These are phyloP conservation scores for Leucophenga montana DNA, from an alignment of 2,888 invertebrate genomes.

Conservation along the genomic window DNA sequence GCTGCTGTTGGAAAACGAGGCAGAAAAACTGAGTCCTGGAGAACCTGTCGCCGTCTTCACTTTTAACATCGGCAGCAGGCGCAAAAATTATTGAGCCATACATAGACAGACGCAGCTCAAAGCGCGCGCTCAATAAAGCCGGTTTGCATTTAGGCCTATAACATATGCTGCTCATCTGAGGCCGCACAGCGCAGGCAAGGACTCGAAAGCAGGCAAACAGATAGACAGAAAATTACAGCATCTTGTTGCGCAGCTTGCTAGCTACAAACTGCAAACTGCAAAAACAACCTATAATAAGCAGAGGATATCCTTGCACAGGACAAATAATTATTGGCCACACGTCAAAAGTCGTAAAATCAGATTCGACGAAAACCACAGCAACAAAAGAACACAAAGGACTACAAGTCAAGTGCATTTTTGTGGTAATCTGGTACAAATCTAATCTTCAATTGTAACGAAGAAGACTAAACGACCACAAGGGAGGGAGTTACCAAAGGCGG, in stretches of 20 bases:
- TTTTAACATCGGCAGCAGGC: conserved; percentile 37
- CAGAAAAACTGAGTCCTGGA: conserved; percentile 54
- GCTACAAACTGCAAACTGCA: conserved; percentile 5
- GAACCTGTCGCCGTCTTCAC: conserved; percentile 55
- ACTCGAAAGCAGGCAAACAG: conserved; percentile 20
- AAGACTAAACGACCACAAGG: background rate
- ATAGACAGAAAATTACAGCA: conserved; percentile 52
- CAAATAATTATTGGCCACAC: conserved; percentile 60
- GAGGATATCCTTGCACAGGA: conserved; percentile 20
- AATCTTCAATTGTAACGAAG: conserved; percentile 43
- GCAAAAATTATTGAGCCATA: conserved; percentile 56
- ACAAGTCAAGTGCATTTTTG: conserved; percentile 57
- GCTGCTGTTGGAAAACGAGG: conserved; percentile 34
- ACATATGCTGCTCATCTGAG: conserved; percentile 51
- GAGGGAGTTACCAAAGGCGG: conserved; percentile 11
- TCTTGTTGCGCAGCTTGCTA: conserved; percentile 31
- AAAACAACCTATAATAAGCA: conserved; percentile 15
- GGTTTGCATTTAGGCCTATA: conserved; percentile 41
- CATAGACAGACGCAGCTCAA: conserved; percentile 54
- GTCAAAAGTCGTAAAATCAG: conserved; percentile 44
- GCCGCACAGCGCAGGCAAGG: conserved; percentile 35
- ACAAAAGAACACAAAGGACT: conserved; percentile 11
- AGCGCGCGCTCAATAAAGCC: conserved; percentile 33
- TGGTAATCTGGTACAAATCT: conserved; percentile 48
- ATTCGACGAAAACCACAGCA: conserved; percentile 1